These are phyloP conservation scores for Megalonaias nervosa DNA, from an alignment of 1,140 invertebrate species.

Conservation along the genomic window DNA sequence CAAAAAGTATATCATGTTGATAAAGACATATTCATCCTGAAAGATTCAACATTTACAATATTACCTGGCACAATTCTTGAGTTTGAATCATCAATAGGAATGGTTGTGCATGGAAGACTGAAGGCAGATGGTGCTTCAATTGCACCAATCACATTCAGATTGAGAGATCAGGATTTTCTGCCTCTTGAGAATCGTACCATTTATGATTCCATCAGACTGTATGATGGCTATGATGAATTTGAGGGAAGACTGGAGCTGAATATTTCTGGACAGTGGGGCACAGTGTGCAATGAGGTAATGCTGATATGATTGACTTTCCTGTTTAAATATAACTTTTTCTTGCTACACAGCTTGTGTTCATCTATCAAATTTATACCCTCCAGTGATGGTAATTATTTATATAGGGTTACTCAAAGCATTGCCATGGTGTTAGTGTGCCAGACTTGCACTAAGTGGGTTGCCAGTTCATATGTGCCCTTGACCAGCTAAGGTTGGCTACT, in stretches of 20 bases:
- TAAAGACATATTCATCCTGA: conserved; percentile 65
- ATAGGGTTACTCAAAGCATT: too few relatives aligned
- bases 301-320: not conserved
- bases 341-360: too few relatives aligned
- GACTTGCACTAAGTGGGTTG: too few relatives aligned
- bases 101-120: conserved; percentile 95
- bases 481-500: too few relatives aligned
- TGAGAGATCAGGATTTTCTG: conserved; percentile 70
- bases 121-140: conserved; percentile 72
- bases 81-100: conserved; percentile 91
- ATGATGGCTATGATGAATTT: conserved; percentile 54
- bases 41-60: conserved; percentile 49
- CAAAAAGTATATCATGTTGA: conserved; percentile 61
- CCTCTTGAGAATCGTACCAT: conserved; percentile 63
- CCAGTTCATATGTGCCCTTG: too few relatives aligned
- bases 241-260: conserved; percentile 77
- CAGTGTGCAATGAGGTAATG: conserved; percentile 85
- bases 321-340: not conserved
- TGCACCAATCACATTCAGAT: conserved; percentile 42
- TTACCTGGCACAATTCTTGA: conserved; percentile 85
- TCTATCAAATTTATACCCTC: too few relatives aligned
- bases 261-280: conserved; percentile 91
- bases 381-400: too few relatives aligned
- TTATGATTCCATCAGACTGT: conserved; percentile 53
- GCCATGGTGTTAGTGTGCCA: too few relatives aligned